Evolutionary conservation across 1,140 invertebrate genomes (phyloP).

Genomic region (Danaus melanippus): DNA sequence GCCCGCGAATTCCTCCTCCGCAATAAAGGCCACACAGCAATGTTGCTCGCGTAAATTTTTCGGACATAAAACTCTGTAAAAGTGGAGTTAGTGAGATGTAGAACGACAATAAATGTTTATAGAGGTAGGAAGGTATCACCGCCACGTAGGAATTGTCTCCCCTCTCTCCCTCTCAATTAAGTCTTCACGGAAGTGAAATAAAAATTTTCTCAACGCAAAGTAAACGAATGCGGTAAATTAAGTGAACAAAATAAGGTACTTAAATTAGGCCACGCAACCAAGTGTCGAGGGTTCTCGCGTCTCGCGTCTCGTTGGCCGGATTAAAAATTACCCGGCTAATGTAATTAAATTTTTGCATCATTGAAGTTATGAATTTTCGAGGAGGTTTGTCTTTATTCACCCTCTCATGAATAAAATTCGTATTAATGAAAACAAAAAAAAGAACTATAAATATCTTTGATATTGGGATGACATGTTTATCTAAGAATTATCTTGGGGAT

Average conservation of each 20-base stretch:
- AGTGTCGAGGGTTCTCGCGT: slow-evolving; percentile 37
- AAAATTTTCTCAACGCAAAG: slow-evolving; percentile 52
- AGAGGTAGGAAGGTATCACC: slow-evolving; percentile 35
- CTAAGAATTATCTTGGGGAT: slow-evolving; percentile 22
- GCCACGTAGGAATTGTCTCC: slow-evolving; percentile 27
- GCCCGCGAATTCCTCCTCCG: slow-evolving; percentile 55
- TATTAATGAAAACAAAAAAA: background rate
- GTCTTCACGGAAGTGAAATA: slow-evolving; percentile 51
- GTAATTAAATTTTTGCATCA: slow-evolving; percentile 58
- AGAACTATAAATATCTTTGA: slow-evolving; percentile 4
- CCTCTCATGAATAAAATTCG: background rate
- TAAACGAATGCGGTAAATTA: slow-evolving; percentile 67
- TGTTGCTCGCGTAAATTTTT: slow-evolving; percentile 68
- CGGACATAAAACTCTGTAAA: slow-evolving; percentile 69
- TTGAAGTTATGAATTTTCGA: slow-evolving; percentile 24
- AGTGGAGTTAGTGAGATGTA: slow-evolving; percentile 68
- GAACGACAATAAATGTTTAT: slow-evolving; percentile 67
- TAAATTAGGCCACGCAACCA: slow-evolving; percentile 57
- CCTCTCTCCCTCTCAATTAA: slow-evolving; percentile 50
- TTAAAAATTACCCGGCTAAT: slow-evolving; percentile 34
- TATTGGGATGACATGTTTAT: slow-evolving; percentile 8
- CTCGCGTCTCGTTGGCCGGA: slow-evolving; percentile 38
- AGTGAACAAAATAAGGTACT: slow-evolving; percentile 62
- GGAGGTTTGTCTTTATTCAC: background rate
- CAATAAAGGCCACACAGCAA: slow-evolving; percentile 61